A percentile compares a stretch with the other conserved stretches of the same genome.
phyloP scores from a whole-genome alignment of 2,113 vertebrate species.

The Pycnonotus jocosus region DNA sequence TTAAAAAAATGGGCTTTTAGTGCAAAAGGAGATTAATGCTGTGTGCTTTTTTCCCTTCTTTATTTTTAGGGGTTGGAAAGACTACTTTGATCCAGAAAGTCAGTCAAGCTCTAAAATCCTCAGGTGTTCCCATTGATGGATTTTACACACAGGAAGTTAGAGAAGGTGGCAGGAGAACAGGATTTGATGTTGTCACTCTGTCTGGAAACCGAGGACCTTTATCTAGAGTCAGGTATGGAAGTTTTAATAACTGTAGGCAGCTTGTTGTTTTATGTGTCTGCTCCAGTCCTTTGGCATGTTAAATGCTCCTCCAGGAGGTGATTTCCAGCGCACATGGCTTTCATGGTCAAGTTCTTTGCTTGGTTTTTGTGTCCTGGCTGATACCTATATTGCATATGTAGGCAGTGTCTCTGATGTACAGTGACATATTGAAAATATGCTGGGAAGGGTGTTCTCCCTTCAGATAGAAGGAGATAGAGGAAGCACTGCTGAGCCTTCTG shows the following conservation, averaged over 20 bases:
- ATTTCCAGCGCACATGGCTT: not conserved
- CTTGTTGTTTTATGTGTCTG: not conserved
- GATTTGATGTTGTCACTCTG: conserved; percentile 94
- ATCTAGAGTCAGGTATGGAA: conserved; percentile 85
- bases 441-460: not conserved
- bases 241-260: not conserved
- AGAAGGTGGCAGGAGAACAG: conserved; percentile 82
- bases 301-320: not conserved
- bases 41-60: not conserved
- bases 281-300: not conserved
- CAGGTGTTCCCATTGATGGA: conserved; percentile 77
- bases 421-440: not conserved
- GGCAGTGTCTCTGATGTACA: not conserved
- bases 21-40: not conserved
- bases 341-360: not conserved
- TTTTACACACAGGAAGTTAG: conserved; percentile 97
- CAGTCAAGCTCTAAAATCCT: conserved; percentile 76
- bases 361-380: not conserved
- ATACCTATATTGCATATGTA: not conserved
- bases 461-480: not conserved
- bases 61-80: conserved; percentile 88
- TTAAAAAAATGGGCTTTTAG: not conserved
- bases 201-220: conserved; percentile 82
- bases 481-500: not conserved
- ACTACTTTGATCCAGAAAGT: conserved; percentile 91